These are phyloP conservation scores for Zoanthus sansibaricus DNA, from an alignment of 92 coral and sea anemone species.

Conservation along the genomic window DNA sequence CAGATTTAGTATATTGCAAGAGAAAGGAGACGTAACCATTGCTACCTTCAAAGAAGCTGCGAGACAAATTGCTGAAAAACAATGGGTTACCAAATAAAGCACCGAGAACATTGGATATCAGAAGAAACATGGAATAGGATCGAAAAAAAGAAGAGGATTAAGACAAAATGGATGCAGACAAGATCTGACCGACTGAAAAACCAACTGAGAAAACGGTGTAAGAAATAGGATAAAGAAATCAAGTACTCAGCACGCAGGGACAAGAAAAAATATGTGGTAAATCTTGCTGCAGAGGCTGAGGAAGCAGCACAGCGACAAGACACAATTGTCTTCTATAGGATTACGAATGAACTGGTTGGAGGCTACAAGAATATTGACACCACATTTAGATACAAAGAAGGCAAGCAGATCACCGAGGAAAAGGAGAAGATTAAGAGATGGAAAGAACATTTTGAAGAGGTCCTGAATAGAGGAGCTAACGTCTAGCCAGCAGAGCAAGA, in stretches of 20 bases:
- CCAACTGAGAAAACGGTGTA: slow-evolving; percentile 14
- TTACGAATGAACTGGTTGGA: slow-evolving; percentile 12
- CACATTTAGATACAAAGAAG: slow-evolving; percentile 12
- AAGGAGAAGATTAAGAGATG: no score
- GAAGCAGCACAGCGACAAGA: no score
- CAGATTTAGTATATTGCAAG: neutral
- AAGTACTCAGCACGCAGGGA: neutral
- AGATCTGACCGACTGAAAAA: slow-evolving; percentile 17
- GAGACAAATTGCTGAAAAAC: neutral
- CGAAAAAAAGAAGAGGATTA: neutral
- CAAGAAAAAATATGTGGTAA: slow-evolving; percentile 15
- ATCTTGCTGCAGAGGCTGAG: neutral
- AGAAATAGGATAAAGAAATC: slow-evolving; percentile 5
- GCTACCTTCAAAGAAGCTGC: neutral
- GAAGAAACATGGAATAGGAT: neutral
- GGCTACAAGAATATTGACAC: slow-evolving; percentile 25
- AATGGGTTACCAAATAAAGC: slow-evolving; percentile 1
- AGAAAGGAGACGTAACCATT: neutral
- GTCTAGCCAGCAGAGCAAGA: no score
- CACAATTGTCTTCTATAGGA: neutral
- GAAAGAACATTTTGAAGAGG: no score
- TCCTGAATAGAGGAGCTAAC: no score
- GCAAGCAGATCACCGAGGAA: neutral
- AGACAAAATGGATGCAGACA: slow-evolving; percentile 12
- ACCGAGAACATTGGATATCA: neutral